Evolutionary conservation across 2,113 vertebrate genomes (phyloP), one percentile per base, ranked within the genome.

Genomic region (Thomomys bottae): DNA sequence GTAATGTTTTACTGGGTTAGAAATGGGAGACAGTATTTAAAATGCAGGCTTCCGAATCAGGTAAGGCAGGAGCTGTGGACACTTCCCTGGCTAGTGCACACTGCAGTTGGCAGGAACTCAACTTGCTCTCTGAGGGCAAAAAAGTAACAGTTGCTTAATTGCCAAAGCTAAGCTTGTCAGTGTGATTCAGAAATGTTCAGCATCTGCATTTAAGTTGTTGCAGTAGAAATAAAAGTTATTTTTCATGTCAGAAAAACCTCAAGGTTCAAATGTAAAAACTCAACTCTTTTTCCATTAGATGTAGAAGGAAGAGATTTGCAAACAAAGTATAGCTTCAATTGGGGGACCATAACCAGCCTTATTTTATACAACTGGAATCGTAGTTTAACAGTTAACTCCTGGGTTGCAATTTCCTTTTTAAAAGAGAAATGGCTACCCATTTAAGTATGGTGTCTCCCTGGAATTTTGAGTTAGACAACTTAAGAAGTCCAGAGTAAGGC

Each of bases 371-470:
- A 77, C 14, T 57, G 64, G 3, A 82, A 2, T 18, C 2, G 11
- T 61, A 21, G 61, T 79, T 59, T 61, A 76, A 30, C 83, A 32
- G 45, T 26, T 14, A 81, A 59, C 18, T 21, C 45, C 7, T 32
- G 49, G 71, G 59, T 49, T 90, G 17, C 40, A 28, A 45, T 88
- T 89, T 80, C 26, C 67, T 4, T 59, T 81, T 77, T 76, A 57
- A 89, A 80, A 91, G 75, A 81, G 26, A 86, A 87, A 40, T 57
- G 20, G 23, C 87, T 36, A n/a, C n/a, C n/a, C n/a, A 1, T 78
- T 85, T 70, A 21, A 45, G 38, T 26, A 40, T 80, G 15, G 0
- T 42, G 45, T 59, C 87, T 77, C 81, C 72, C 63, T 63, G 72
- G 32, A 63, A 76, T 38, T 66, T 73, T 30, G 61, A 84, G 34